Evolutionary conservation across 2,888 invertebrate genomes (phyloP), one percentile per base, ranked within the genome.

Genomic region (Carcina quercana): DNA sequence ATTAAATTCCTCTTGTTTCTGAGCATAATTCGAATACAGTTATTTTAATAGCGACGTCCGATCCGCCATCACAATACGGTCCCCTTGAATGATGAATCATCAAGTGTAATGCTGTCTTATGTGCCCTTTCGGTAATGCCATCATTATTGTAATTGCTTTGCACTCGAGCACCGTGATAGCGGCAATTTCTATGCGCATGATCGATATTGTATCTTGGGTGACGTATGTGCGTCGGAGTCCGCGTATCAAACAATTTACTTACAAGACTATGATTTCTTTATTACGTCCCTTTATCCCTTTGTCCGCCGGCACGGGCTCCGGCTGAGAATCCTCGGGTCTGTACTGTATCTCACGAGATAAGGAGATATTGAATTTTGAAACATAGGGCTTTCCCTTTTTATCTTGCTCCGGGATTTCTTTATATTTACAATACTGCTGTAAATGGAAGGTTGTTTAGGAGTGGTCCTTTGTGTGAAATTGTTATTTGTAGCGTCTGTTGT

Each of bases 351-450:
- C 50, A 53, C 45, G 44, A 70, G 67, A 71, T 69, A 65, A 66
- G 60, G 51, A 64, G 60, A 70, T 73, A 76, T 75, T 74, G 69
- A 75, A 73, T 75, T 78, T 71, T 67, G 66, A 71, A 71, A 68
- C 69, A 67, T 64, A 67, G 59, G 61, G 62, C 63, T 64, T 30
- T 63, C 59, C 60, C 62, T 70, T 69, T 72, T 67, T 67, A 59
- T 64, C 57, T 67, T 48, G 48, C 50, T 38, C 42, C 50, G 49
- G 52, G 59, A 61, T 60, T 60, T 57, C 47, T 59, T 50, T 63
- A 44, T 60, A 55, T 62, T 61, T 58, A 59, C 53, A 53, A 57
- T 57, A 48, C 56, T 47, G 43, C 45, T 44, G 47, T 50, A 53
- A 53, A 65, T 57, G 59, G 50, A 59, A 59, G 65, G 47, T 57